Evolutionary conservation across 2,888 invertebrate species (phyloP).

Genomic region (Brenthis hecate): DNA sequence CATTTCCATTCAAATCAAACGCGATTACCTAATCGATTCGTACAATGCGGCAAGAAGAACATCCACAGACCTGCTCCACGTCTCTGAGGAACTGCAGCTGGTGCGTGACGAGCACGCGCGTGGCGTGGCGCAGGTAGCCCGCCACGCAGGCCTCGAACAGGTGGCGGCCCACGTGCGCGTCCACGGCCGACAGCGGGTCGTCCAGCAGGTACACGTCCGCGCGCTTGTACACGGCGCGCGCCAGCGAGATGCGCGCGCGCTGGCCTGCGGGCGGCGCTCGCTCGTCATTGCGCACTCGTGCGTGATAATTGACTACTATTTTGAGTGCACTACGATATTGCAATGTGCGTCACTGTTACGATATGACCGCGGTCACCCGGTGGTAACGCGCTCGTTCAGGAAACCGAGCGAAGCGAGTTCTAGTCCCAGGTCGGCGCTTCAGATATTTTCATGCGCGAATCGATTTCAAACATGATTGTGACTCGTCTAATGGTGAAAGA

Average conservation of each 20-base stretch:
- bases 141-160: constrained; percentile 92
- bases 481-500: no score
- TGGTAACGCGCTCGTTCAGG: not conserved
- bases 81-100: constrained; percentile 87
- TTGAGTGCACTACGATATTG: no score
- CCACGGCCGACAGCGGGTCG: constrained; percentile 96
- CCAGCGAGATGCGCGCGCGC: constrained; percentile 93
- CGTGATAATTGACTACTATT: no score
- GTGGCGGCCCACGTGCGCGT: constrained; percentile 93
- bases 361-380: constrained; percentile 30
- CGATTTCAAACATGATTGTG: no score
- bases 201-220: constrained; percentile 94
- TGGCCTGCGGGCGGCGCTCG: constrained; percentile 82
- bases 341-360: no score
- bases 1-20: no score
- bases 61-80: constrained; percentile 67
- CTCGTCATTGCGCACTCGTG: no score
- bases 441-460: no score
- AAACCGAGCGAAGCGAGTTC: not conserved
- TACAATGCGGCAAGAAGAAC: not conserved
- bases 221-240: constrained; percentile 92
- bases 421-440: no score
- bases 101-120: constrained; percentile 89
- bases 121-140: constrained; percentile 85
- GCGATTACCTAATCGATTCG: no score